Evolutionary conservation across 2,888 invertebrate genomes (phyloP), one percentile per base, ranked within the genome.

Genomic region (Tridacna gigas): DNA sequence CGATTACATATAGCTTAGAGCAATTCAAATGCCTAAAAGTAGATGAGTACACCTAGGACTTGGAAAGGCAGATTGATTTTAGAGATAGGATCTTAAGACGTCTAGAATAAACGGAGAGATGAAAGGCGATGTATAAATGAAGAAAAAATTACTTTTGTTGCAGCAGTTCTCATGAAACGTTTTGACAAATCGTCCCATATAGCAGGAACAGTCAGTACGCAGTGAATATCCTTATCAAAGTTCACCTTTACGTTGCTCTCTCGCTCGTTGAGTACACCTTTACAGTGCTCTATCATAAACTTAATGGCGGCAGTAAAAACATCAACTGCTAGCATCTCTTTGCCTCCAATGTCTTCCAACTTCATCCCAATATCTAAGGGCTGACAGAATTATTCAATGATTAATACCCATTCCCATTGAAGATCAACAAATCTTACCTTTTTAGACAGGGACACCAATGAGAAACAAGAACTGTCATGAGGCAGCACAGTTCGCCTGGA

Each of bases 131-230:
- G n/a, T n/a, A n/a, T n/a, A n/a, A n/a, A n/a, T n/a, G n/a, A n/a
- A n/a, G n/a, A n/a, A n/a, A n/a, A n/a, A n/a, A n/a, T n/a, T 26
- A 81, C 81, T 11, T 65, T 66, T 37, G 56, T 67, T 76, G 79
- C 82, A 47, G 82, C 82, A 18, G 75, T 48, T 37, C 82, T 79
- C 82, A 83, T 83, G 28, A 83, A 83, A 20, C 22, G 20, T 71
- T 83, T 83, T 0, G 79, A 79, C 22, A 83, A 47, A 60, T 79
- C 79, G 48, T 78, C 51, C 82, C 82, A 79, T 26, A 79, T 83
- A 13, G 79, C 83, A 20, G 79, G 83, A 9, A 61, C 71, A 5
- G 71, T 71, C n/a, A 71, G 48, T 5, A 71, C 26, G 48, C 71
- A 71, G 25, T 71, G 71, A 20, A 74, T 60, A 61, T 74, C 74